These are phyloP conservation scores for Cheilosia pagana DNA, from an alignment of 2,888 invertebrate species.

Conservation along the genomic window DNA sequence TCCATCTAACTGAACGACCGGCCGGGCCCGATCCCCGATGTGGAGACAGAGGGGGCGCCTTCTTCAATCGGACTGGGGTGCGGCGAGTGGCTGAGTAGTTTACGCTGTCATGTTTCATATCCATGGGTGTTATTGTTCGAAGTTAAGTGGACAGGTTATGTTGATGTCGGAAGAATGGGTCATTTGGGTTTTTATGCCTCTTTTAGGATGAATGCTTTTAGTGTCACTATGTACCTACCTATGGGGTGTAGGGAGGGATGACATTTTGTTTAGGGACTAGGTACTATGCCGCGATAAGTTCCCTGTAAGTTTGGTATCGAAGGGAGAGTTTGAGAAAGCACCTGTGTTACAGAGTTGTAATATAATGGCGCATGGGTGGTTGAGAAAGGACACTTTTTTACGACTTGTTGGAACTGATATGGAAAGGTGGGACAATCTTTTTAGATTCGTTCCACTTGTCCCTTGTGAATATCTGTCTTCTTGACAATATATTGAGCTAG, in stretches of 20 bases:
- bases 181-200: constrained; percentile 62
- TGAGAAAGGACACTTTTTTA: background rate
- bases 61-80: constrained; percentile 35
- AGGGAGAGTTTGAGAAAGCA: background rate
- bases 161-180: constrained; percentile 63
- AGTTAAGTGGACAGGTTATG: constrained; percentile 74
- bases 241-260: constrained; percentile 1
- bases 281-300: too few relatives aligned
- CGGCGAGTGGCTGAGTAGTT: constrained; percentile 56
- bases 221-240: constrained; percentile 14
- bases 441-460: too few relatives aligned
- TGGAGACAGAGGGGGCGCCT: constrained; percentile 4
- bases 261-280: constrained; percentile 2
- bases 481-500: too few relatives aligned
- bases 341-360: background rate
- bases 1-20: constrained; percentile 29
- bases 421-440: too few relatives aligned
- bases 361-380: background rate
- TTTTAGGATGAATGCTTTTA: constrained; percentile 66
- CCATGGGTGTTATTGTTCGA: constrained; percentile 66
- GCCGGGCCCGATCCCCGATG: background rate
- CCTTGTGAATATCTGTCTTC: too few relatives aligned
- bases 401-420: too few relatives aligned
- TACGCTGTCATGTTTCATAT: constrained; percentile 73
- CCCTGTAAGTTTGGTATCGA: too few relatives aligned